A percentile compares a stretch with the other conserved stretches of the same genome.
These are phyloP conservation scores for Tylochromis polylepis DNA, from an alignment of 2,113 vertebrate genomes.

Conservation along the genomic window DNA sequence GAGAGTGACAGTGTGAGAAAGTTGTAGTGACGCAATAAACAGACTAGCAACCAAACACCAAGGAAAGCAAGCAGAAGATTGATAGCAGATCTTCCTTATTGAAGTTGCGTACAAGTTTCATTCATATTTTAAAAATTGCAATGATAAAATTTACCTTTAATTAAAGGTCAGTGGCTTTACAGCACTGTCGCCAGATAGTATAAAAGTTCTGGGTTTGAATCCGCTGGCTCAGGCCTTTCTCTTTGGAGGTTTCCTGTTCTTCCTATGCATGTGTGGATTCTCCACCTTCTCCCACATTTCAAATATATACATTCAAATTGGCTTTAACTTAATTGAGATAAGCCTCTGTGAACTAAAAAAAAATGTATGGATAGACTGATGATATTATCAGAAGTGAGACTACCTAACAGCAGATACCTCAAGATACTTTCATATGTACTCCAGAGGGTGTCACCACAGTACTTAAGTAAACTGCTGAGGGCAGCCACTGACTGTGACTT, in stretches of 20 bases:
- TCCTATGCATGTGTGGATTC: not conserved
- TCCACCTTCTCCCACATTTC: not conserved
- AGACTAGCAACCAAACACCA: too few relatives aligned
- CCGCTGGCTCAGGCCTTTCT: not conserved
- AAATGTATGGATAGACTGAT: not conserved
- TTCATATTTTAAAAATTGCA: too few relatives aligned
- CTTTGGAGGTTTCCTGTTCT: not conserved
- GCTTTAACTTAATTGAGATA: not conserved
- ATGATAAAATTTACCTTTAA: too few relatives aligned
- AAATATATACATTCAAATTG: not conserved
- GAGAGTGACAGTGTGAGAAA: too few relatives aligned
- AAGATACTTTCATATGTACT: not conserved
- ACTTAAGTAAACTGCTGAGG: not conserved
- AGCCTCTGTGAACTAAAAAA: not conserved
- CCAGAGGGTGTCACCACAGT: not conserved
- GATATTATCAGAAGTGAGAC: not conserved
- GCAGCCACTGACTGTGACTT: not conserved
- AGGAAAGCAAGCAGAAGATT: too few relatives aligned
- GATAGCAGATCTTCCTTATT: too few relatives aligned
- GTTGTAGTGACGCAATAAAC: too few relatives aligned
- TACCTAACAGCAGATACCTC: not conserved
- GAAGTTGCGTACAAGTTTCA: too few relatives aligned
- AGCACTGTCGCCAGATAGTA: not conserved
- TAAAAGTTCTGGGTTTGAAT: not conserved
- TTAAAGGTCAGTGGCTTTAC: too few relatives aligned